A percentile compares a stretch with the other conserved stretches of the same genome.
Conservation (phyloP, 2,797 vertebrate species). For the Podarcis siculus region DNA sequence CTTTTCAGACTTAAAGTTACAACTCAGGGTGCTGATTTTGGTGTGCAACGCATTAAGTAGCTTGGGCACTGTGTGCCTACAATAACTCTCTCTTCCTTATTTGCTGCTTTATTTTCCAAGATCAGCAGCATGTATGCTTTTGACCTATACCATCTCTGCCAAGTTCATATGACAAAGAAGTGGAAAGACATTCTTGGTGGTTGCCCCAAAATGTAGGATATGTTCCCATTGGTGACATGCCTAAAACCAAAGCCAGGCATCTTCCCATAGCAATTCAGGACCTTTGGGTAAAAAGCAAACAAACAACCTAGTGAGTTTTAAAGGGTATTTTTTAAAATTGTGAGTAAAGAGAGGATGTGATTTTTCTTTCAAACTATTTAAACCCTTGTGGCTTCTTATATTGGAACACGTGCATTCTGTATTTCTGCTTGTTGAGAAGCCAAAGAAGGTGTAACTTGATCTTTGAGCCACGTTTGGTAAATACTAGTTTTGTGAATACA, state of each 20-base stretch:
- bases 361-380: slow-evolving; percentile 48
- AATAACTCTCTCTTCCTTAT: not conserved
- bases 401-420: slow-evolving; percentile 63
- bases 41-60: not conserved
- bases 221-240: not conserved
- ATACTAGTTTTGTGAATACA: slow-evolving; percentile 73
- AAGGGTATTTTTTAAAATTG: not conserved
- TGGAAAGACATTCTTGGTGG: not conserved
- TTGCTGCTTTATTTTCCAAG: not conserved
- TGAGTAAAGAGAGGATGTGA: slow-evolving; percentile 47
- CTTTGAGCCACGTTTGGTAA: slow-evolving; percentile 70
- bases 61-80: not conserved
- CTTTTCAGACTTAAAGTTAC: not conserved
- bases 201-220: not conserved
- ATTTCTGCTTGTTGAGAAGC: slow-evolving; percentile 52
- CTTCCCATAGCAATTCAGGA: not conserved
- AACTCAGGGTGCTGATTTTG: not conserved
- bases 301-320: not conserved
- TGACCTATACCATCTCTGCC: not conserved
- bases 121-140: not conserved
- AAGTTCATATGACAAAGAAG: not conserved
- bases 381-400: slow-evolving; percentile 68
- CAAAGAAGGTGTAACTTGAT: slow-evolving; percentile 75
- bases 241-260: not conserved
- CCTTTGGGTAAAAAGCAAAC: not conserved